These are phyloP conservation scores for Agonopterix alstromeriana DNA, from an alignment of 2,888 invertebrate species.

Conservation along the genomic window DNA sequence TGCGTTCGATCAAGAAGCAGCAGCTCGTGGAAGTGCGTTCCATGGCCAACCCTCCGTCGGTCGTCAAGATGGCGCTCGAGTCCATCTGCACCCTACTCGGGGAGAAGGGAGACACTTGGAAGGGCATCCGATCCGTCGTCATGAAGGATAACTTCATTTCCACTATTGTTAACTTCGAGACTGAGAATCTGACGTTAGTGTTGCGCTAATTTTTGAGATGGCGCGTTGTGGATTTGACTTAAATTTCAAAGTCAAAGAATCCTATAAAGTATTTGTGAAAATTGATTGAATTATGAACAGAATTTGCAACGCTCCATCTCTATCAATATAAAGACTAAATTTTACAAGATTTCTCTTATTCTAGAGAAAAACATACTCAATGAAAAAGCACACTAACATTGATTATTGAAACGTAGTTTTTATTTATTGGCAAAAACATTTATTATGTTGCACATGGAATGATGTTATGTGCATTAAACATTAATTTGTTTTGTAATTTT, in stretches of 20 bases:
- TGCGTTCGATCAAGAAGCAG: constrained; percentile 97
- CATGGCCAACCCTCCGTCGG: constrained; percentile 95
- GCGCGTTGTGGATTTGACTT: not conserved
- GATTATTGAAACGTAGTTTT: constrained; percentile 20
- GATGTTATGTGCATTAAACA: constrained; percentile 18
- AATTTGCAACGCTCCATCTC: not conserved
- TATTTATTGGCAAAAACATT: constrained; percentile 73
- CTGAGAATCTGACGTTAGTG: constrained; percentile 93
- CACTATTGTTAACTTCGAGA: constrained; percentile 95
- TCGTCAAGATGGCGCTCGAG: constrained; percentile 95
- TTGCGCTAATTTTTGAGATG: not conserved
- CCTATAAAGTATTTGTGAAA: too few relatives aligned
- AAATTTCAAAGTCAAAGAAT: too few relatives aligned
- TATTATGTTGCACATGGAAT: constrained; percentile 22
- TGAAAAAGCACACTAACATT: constrained; percentile 19
- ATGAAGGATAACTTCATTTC: constrained; percentile 97
- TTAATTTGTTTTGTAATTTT: constrained; percentile 23
- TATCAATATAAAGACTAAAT: not conserved
- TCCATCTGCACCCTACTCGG: constrained; percentile 95
- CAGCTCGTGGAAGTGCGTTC: constrained; percentile 96
- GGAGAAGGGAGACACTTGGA: constrained; percentile 95
- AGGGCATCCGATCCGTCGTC: constrained; percentile 91
- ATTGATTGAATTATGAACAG: too few relatives aligned
- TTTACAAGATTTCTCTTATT: constrained; percentile 7
- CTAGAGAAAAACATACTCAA: constrained; percentile 39